Percentiles rank a stretch among this genome's conserved stretches.
These are phyloP conservation scores for Heterochromis multidens DNA, from an alignment of 2,113 vertebrate species.

Conservation along the genomic window DNA sequence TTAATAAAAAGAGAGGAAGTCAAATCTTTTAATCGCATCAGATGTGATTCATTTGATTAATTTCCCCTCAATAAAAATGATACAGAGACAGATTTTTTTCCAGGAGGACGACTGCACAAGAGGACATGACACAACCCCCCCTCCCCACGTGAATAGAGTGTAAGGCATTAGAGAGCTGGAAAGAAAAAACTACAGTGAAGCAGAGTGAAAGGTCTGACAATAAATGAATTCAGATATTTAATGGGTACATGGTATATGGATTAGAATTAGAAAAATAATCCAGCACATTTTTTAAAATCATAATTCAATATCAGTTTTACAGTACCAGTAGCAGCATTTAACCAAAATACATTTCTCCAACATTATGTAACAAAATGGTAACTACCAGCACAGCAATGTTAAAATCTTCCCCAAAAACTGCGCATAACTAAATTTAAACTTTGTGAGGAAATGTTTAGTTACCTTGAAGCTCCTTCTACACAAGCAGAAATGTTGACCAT, in stretches of 20 bases:
- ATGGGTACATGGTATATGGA: neutral
- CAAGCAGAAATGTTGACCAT: neutral
- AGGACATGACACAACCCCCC: neutral
- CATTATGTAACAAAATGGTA: neutral
- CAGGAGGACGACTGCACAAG: neutral
- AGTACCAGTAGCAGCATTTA: slow-evolving; percentile 47
- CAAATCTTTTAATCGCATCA: neutral
- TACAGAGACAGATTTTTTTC: neutral
- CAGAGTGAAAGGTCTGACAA: neutral
- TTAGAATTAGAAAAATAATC: slow-evolving; percentile 3
- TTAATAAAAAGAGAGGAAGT: neutral
- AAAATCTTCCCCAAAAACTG: neutral
- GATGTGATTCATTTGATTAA: slow-evolving; percentile 1
- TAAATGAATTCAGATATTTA: neutral
- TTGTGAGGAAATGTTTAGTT: neutral
- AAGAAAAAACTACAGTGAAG: neutral
- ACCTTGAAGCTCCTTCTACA: neutral
- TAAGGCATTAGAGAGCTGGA: slow-evolving; percentile 41
- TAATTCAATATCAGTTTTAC: neutral
- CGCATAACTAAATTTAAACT: neutral
- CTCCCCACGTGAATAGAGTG: neutral
- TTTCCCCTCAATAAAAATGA: slow-evolving; percentile 3
- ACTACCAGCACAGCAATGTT: neutral
- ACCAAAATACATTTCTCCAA: slow-evolving; percentile 15
- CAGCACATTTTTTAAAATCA: neutral